Evolutionary conservation across 1,140 invertebrate species (phyloP).

Genomic region (Drosophila lacertosa): DNA sequence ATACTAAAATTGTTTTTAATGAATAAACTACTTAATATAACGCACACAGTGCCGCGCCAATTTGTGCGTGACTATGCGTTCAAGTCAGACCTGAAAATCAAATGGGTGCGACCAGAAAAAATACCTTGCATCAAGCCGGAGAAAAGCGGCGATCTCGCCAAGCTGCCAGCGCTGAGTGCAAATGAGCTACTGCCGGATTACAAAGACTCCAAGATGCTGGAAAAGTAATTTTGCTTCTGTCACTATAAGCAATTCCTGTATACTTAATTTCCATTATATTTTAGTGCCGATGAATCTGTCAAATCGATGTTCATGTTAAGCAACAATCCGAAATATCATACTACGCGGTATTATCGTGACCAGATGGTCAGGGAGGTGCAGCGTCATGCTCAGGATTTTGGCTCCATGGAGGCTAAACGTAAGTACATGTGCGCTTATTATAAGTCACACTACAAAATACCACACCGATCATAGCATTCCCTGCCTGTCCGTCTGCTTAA

Average conservation of each 20-base stretch:
- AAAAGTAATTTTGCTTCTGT: conserved; percentile 83
- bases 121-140: conserved; percentile 85
- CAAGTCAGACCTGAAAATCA: conserved; percentile 87
- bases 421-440: conserved; percentile 44
- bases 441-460: background rate
- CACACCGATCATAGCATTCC: too few species aligned
- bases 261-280: conserved; percentile 1
- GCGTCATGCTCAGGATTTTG: conserved; percentile 85
- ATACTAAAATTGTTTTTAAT: conserved; percentile 46
- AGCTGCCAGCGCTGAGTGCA: conserved; percentile 83
- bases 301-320: conserved; percentile 86
- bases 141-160: conserved; percentile 86
- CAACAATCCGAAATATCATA: conserved; percentile 84
- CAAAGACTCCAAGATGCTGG: conserved; percentile 85
- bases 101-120: conserved; percentile 87
- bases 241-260: background rate
- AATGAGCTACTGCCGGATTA: conserved; percentile 80
- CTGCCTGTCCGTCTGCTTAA: background rate
- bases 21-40: conserved; percentile 72
- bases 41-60: conserved; percentile 62
- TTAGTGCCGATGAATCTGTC: conserved; percentile 86
- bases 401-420: conserved; percentile 86
- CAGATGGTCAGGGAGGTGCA: conserved; percentile 85
- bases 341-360: conserved; percentile 76
- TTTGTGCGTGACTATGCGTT: conserved; percentile 84